Evolutionary conservation across 1,140 invertebrate species (phyloP), one percentile per base, ranked within the genome.

Genomic region (Drosophila repletoides): DNA sequence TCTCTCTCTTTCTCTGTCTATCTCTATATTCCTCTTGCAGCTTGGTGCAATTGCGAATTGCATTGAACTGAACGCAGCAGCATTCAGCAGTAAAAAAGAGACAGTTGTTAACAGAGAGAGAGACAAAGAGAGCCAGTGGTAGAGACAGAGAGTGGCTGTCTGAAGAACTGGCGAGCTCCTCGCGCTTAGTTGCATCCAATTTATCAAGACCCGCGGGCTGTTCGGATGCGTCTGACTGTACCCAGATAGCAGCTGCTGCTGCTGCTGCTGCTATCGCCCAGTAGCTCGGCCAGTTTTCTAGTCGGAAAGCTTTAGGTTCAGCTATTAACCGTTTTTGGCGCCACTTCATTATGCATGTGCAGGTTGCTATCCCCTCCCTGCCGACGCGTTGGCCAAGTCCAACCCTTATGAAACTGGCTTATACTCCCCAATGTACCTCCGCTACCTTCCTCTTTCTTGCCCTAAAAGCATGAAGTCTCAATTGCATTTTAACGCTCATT

Each of bases 401-500:
- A 56, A 58, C 61, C 53, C 53, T 49, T 48, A 33, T 46, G 24
- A 6, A 9, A 29, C 17, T 34, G 9, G 12, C n/a, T n/a, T n/a
- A n/a, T n/a, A n/a, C n/a, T n/a, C 49, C 29, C 53, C 10, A 5
- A 0, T 22, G 12, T 28, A 21, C 31, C 19, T 1, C 43, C 29
- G 7, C 24, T 5, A 15, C 17, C 22, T 19, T 33, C 58, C 49
- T 33, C 41, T 28, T 21, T 5, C 10, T 14, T 7, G 17, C 17
- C 33, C 43, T 17, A 12, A 45, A 48, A 46, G 51, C 29, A 48
- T n/a, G n/a, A 64, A 34, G 66, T 64, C 66, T 75, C 66, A 63
- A 79, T 84, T 83, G 80, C 79, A 86, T 79, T 86, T 84, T 72
- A 83, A 86, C 83, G 86, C 70, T 79, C 65, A 83, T 79, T 79